Percentiles rank a stretch among this genome's conserved stretches.
phyloP scores from a whole-genome alignment of 2,113 vertebrate species.

The Macquaria australasica region DNA sequence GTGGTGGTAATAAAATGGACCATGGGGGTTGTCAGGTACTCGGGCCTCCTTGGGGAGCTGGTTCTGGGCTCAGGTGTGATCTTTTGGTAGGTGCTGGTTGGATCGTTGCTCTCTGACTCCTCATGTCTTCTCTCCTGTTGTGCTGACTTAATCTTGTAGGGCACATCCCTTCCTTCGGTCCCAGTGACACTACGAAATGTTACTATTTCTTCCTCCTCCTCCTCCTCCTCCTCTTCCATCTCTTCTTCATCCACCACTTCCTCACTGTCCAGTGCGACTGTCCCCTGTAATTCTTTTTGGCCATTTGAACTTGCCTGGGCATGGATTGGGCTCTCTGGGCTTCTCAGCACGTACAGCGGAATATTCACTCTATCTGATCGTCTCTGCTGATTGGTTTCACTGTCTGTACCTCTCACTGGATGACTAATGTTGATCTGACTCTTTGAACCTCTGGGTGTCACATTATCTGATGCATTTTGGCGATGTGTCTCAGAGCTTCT shows the following conservation, averaged over 20 bases:
- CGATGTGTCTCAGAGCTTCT: conserved; percentile 3
- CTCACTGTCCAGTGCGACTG: background rate
- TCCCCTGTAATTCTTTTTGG: conserved; percentile 7
- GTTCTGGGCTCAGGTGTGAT: conserved; percentile 27
- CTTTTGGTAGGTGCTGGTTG: conserved; percentile 37
- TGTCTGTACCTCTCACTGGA: conserved; percentile 10
- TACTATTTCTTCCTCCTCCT: conserved; percentile 17
- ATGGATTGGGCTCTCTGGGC: background rate
- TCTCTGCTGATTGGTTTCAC: conserved; percentile 23
- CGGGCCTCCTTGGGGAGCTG: background rate
- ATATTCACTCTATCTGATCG: background rate
- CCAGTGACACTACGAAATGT: conserved; percentile 41
- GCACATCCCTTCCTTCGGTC: conserved; percentile 31
- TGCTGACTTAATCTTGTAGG: background rate
- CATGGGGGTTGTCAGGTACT: conserved; percentile 39
- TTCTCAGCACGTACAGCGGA: background rate
- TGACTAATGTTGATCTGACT: background rate
- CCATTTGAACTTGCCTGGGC: conserved; percentile 10
- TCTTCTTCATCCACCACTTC: conserved; percentile 21
- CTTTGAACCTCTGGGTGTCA: background rate
- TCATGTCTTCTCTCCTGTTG: conserved; percentile 37
- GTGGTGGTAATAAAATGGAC: conserved; percentile 79
- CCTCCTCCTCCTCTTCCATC: background rate
- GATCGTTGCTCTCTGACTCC: conserved; percentile 9
- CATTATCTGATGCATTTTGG: conserved; percentile 21